Evolutionary conservation across 1,140 invertebrate genomes (phyloP).

Genomic region (Drosophila ohnishii): DNA sequence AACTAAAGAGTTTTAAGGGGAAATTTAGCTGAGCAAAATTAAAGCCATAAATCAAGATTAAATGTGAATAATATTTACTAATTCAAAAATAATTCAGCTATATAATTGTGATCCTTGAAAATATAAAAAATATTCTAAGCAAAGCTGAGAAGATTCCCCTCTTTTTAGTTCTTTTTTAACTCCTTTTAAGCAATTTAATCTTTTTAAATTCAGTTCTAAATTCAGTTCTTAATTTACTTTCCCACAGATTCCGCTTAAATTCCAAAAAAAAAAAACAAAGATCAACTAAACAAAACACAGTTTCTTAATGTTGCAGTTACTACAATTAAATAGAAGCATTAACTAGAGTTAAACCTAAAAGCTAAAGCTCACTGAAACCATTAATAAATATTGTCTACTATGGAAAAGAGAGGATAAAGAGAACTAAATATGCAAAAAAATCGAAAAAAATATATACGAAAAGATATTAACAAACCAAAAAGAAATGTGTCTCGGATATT

Average conservation of each 20-base stretch:
- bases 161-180: not conserved
- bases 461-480: constrained; percentile 28
- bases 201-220: not conserved
- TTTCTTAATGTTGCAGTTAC: constrained; percentile 61
- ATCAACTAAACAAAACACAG: constrained; percentile 45
- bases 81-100: not conserved
- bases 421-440: constrained; percentile 54
- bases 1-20: not conserved
- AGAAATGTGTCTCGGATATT: constrained; percentile 14
- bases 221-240: not conserved
- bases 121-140: not conserved
- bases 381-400: constrained; percentile 61
- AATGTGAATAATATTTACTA: not conserved
- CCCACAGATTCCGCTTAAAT: constrained; percentile 5
- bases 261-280: not conserved
- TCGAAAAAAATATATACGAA: constrained; percentile 58
- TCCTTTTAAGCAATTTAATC: not conserved
- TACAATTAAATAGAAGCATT: constrained; percentile 43
- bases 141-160: not conserved
- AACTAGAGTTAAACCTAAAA: constrained; percentile 43
- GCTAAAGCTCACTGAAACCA: constrained; percentile 33
- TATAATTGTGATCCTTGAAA: not conserved
- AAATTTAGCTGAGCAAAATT: not conserved
- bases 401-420: constrained; percentile 14
- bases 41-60: constrained; percentile 6